A percentile compares a stretch with the other conserved stretches of the same genome.
These are phyloP conservation scores for Ectropis crepuscularia DNA, from an alignment of 2,888 invertebrate genomes.

Conservation along the genomic window DNA sequence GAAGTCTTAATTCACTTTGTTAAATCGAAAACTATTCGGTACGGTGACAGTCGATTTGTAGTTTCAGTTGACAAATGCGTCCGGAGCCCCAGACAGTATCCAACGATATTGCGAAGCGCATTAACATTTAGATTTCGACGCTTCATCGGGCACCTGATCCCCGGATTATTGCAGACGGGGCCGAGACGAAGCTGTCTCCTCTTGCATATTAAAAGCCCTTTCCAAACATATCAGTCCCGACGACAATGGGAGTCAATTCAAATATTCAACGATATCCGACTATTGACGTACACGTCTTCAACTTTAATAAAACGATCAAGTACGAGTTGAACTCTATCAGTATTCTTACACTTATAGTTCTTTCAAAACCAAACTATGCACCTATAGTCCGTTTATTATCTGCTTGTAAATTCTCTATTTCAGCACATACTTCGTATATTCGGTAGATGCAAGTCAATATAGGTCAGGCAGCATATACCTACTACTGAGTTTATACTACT, in stretches of 20 bases:
- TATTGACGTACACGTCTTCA: neutral
- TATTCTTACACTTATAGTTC: too few species aligned
- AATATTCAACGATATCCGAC: slow-evolving; percentile 20
- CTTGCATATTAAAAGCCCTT: slow-evolving; percentile 39
- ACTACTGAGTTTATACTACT: too few species aligned
- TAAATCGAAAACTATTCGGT: slow-evolving; percentile 9
- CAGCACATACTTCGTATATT: too few species aligned
- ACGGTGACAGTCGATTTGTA: slow-evolving; percentile 15
- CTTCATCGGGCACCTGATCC: slow-evolving; percentile 46
- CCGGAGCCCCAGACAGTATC: slow-evolving; percentile 3
- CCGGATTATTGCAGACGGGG: slow-evolving; percentile 41
- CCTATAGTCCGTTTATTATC: too few species aligned
- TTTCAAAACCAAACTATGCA: too few species aligned
- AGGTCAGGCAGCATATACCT: too few species aligned
- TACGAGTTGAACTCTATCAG: too few species aligned
- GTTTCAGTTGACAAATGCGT: slow-evolving; percentile 15
- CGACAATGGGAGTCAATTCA: slow-evolving; percentile 26
- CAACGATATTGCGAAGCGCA: slow-evolving; percentile 30
- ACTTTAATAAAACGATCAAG: slow-evolving; percentile 4
- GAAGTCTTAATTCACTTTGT: slow-evolving; percentile 13
- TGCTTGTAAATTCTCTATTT: too few species aligned
- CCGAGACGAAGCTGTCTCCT: slow-evolving; percentile 35
- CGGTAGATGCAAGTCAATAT: too few species aligned
- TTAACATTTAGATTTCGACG: slow-evolving; percentile 51
- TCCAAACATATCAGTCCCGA: slow-evolving; percentile 39